Base-by-base conservation (phyloP, 2,888 invertebrate species). In the Cheilosia grossa region DNA sequence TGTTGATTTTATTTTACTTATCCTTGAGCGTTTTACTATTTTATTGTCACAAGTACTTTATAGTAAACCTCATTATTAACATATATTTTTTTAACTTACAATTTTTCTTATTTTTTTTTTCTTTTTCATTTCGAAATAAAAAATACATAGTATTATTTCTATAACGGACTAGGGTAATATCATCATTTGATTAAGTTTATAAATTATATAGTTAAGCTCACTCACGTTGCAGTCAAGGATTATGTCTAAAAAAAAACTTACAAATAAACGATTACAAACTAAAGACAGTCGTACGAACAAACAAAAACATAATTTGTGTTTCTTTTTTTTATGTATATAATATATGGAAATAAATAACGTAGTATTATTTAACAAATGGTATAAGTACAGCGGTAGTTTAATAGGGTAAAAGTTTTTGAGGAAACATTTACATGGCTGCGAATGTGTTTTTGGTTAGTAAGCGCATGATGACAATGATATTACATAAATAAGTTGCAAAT, bases 101-200 rank as follows among this genome's bases (percentile, higher is more conserved):
- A 13, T 40, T 49, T 33, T n/a, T n/a, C n/a, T n/a, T n/a, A n/a
- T n/a, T n/a, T n/a, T n/a, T n/a, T n/a, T n/a, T 33, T 70, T 21
- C 21, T 21, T 30, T 21, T 51, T 30, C 42, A 15, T 56, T 51
- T 58, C 27, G 10, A 47, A 33, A 58, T 49, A 54, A n/a, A 63
- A 44, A 49, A 74, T 51, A 61, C 66, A 61, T 56, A 74, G 47
- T 54, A 56, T 56, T 64, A 74, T 54, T 19, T 49, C 7, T 51
- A 64, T 61, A 58, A 79, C 49, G 51, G 82, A 82, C 82, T 82
- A 83, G 69, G 73, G 70, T 73, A 49, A 72, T 82, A 78, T 82
- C 61, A 78, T 82, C 61, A 49, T 63, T 67, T 77, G 56, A 30
- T 67, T 77, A 30, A n/a, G 9, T 53, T 59, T 54, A 27, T 58